These are phyloP conservation scores for Acanthosepion esculentum DNA, from an alignment of 2,888 invertebrate species.

Conservation along the genomic window DNA sequence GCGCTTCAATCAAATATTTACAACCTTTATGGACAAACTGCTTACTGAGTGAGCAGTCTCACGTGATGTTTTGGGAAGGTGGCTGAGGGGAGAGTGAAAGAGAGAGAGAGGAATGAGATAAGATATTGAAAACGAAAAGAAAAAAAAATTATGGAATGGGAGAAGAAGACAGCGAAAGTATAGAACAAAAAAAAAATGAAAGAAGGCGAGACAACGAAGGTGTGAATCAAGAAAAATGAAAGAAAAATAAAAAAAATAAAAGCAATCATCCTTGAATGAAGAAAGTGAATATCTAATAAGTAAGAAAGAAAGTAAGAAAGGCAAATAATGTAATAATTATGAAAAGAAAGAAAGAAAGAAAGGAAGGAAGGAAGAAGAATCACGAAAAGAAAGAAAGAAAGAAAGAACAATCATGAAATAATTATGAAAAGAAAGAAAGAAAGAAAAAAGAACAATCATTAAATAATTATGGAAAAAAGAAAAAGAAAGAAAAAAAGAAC, in stretches of 20 bases:
- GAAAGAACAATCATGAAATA: not conserved
- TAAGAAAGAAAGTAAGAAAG: not conserved
- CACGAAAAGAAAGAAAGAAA: not conserved
- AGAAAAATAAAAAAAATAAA: not conserved
- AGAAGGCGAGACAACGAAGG: too few species aligned
- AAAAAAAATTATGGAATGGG: not conserved
- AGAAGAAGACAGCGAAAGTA: not conserved
- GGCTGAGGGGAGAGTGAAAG: not conserved
- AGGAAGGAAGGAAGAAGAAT: not conserved
- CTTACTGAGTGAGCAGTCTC: not conserved
- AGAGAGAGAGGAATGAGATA: not conserved
- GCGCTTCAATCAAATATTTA: not conserved
- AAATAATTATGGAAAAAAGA: not conserved
- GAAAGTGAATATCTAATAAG: not conserved
- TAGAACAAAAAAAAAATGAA: not conserved
- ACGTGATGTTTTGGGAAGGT: not conserved
- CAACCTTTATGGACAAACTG: not conserved
- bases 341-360: not conserved
- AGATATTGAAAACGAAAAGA: not conserved
- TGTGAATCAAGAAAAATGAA: not conserved
- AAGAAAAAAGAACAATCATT: too few species aligned
- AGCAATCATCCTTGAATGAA: not conserved
- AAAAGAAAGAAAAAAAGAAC: too few species aligned
- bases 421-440: not conserved
- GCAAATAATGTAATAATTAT: not conserved